Conservation (phyloP, 2,797 vertebrate genomes). For the Sebastes reedi region DNA sequence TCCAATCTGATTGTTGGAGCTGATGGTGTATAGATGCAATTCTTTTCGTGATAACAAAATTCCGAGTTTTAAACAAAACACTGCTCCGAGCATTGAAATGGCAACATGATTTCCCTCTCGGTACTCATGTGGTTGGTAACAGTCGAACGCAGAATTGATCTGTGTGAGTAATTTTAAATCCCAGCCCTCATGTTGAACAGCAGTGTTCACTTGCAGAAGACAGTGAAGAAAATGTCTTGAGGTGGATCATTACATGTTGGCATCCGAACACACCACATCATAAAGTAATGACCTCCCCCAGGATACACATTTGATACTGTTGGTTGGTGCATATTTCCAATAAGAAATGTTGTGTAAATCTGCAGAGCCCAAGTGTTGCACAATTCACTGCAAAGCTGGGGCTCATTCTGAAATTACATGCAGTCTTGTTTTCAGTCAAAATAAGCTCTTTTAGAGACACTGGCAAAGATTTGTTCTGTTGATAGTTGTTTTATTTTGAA, state of each 20-base stretch:
- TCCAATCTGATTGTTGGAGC: not conserved
- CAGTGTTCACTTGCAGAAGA: constrained; percentile 45
- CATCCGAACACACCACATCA: constrained; percentile 69
- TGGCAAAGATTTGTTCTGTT: constrained; percentile 25
- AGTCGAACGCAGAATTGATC: constrained; percentile 20
- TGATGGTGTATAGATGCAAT: not conserved
- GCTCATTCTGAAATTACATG: constrained; percentile 27
- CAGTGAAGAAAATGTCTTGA: constrained; percentile 44
- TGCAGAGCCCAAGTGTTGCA: constrained; percentile 40
- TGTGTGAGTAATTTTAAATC: constrained; percentile 26
- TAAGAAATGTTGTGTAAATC: constrained; percentile 45
- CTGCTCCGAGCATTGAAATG: not conserved
- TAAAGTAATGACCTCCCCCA: constrained; percentile 59
- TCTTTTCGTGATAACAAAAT: not conserved
- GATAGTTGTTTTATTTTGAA: constrained; percentile 38
- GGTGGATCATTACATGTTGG: constrained; percentile 61
- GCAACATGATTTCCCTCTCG: constrained; percentile 3
- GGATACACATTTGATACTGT: constrained; percentile 74
- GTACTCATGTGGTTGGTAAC: constrained; percentile 13
- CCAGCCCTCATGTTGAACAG: constrained; percentile 41
- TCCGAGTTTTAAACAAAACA: not conserved
- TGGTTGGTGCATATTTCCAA: constrained; percentile 59
- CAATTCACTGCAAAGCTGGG: constrained; percentile 28
- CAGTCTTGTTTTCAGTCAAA: constrained; percentile 41
- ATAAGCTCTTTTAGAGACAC: constrained; percentile 21